Evolutionary conservation across 1,140 invertebrate species (phyloP).

Genomic region (Macrostomum lignano): DNA sequence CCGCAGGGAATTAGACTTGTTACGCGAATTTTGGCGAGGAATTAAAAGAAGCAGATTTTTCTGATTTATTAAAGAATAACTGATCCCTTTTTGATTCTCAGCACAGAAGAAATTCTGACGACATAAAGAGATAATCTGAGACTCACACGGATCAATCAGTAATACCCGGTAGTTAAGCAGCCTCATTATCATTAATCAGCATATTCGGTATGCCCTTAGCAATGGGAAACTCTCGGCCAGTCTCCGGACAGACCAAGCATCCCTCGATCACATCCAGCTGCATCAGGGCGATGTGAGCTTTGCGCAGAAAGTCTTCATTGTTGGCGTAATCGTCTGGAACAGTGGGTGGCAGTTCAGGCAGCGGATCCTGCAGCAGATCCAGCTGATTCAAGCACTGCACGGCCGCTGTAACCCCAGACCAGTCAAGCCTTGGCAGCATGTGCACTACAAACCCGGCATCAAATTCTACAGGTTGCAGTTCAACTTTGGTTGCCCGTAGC

Average conservation of each 20-base stretch:
- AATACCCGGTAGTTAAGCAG: neutral
- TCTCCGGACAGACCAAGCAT: constrained; percentile 69
- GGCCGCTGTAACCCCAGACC: constrained; percentile 1
- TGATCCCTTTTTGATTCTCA: too few relatives aligned
- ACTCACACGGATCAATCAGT: too few relatives aligned
- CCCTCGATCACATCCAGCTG: constrained; percentile 66
- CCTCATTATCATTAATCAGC: constrained; percentile 78
- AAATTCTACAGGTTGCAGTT: neutral
- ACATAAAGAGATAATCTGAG: too few relatives aligned
- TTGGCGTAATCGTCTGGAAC: constrained; percentile 44
- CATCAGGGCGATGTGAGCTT: constrained; percentile 36
- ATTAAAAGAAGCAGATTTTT: too few relatives aligned
- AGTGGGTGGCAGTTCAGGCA: constrained; percentile 16
- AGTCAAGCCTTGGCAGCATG: neutral
- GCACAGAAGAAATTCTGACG: too few relatives aligned
- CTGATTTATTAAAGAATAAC: too few relatives aligned
- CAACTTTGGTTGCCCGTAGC: constrained; percentile 37
- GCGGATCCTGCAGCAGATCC: neutral
- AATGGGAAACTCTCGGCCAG: constrained; percentile 74
- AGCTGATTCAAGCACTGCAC: neutral
- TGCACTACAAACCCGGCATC: neutral
- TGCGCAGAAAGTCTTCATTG: constrained; percentile 58
- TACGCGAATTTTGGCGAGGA: too few relatives aligned
- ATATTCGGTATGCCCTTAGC: constrained; percentile 87
- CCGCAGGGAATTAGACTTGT: too few relatives aligned